A percentile compares a stretch with the other conserved stretches of the same genome.
These are phyloP conservation scores for Acleris literana DNA, from an alignment of 2,888 invertebrate genomes.

Conservation along the genomic window DNA sequence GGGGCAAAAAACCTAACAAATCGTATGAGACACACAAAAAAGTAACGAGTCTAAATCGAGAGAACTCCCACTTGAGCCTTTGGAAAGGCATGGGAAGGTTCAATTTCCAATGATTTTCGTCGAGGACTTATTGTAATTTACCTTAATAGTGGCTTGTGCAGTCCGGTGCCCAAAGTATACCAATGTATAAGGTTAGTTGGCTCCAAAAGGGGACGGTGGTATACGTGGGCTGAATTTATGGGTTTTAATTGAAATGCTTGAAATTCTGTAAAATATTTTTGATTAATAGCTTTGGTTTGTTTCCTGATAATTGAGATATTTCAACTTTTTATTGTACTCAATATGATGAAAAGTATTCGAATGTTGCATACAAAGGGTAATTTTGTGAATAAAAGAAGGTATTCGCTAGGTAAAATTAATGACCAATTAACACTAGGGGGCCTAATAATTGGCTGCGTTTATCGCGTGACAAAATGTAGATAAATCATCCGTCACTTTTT, in stretches of 20 bases:
- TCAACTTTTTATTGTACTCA: background rate
- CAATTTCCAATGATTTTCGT: no score
- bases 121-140: no score
- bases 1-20: slow-evolving; percentile 30
- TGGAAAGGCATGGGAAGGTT: no score
- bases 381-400: background rate
- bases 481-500: no score
- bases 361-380: background rate
- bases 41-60: no score
- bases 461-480: no score
- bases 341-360: background rate
- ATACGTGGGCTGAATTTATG: background rate
- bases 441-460: no score
- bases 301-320: slow-evolving; percentile 9
- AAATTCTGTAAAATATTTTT: slow-evolving; percentile 9
- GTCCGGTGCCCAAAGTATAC: background rate
- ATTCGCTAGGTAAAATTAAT: background rate
- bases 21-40: no score
- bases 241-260: slow-evolving; percentile 18
- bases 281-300: slow-evolving; percentile 12
- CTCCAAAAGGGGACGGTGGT: slow-evolving; percentile 12
- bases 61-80: no score
- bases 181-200: background rate
- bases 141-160: background rate
- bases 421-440: no score